Percentiles rank a stretch among this genome's conserved stretches.
Conservation (phyloP, 2,797 vertebrate genomes). For the Epinephelus awoara region DNA sequence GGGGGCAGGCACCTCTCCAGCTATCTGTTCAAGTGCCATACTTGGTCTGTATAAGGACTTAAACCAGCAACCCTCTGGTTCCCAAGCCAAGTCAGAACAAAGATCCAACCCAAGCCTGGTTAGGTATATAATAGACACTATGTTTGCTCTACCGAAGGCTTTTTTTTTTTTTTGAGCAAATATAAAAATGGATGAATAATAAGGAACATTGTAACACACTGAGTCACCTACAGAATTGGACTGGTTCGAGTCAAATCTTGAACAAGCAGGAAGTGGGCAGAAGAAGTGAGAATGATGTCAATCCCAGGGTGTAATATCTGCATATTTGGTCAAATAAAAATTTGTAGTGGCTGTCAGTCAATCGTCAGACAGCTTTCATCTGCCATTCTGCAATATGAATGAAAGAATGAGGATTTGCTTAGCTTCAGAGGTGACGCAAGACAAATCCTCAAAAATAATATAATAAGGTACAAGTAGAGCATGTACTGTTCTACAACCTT, state of each 20-base stretch:
- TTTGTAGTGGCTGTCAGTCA: constrained; percentile 15
- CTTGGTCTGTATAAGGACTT: too few relatives aligned
- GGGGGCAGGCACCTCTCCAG: too few relatives aligned
- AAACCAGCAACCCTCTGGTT: too few relatives aligned
- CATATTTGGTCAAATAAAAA: constrained; percentile 19
- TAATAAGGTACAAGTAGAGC: neutral
- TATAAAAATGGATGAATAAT: neutral
- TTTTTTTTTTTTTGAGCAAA: constrained; percentile 2
- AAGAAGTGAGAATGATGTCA: constrained; percentile 24
- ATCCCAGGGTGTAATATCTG: neutral
- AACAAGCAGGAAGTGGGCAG: constrained; percentile 7
- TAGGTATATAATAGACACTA: neutral
- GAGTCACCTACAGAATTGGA: neutral
- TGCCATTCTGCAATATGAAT: neutral
- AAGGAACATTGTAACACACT: neutral
- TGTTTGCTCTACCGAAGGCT: neutral
- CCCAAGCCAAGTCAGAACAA: neutral
- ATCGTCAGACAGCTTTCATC: constrained; percentile 18
- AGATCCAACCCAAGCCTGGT: neutral
- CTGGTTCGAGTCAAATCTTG: neutral
- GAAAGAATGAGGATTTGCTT: neutral
- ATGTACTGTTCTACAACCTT: neutral
- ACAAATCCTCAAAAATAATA: constrained; percentile 24
- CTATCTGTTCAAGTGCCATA: too few relatives aligned
- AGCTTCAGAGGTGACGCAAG: constrained; percentile 8